A percentile compares a stretch with the other conserved stretches of the same genome.
phyloP scores from a whole-genome alignment of 2,113 vertebrate species.

The Sterrhoptilus dennistouni region DNA sequence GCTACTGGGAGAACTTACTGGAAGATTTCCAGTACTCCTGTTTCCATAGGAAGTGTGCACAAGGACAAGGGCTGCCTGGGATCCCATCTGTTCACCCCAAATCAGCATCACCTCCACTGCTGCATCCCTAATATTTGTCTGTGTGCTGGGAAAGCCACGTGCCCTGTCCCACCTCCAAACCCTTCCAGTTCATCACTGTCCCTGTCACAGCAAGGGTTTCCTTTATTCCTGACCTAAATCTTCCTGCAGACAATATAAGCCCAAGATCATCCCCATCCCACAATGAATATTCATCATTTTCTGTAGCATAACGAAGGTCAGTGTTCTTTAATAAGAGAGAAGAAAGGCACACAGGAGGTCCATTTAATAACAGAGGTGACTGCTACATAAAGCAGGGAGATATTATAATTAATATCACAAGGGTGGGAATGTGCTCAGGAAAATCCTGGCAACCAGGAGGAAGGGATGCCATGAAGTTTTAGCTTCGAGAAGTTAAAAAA shows the following conservation, averaged over 20 bases:
- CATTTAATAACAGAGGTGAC: slow-evolving; percentile 3
- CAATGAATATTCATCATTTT: slow-evolving; percentile 49
- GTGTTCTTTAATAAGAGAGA: neutral
- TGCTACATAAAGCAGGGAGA: neutral
- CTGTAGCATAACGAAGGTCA: neutral
- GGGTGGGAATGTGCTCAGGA: neutral
- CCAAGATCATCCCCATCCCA: neutral
- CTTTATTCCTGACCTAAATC: slow-evolving; percentile 8
- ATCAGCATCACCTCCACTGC: neutral
- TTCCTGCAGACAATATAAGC: neutral
- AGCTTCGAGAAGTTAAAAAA: slow-evolving; percentile 11
- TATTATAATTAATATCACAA: neutral
- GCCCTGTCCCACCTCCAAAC: neutral
- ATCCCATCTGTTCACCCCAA: neutral
- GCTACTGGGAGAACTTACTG: neutral
- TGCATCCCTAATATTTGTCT: neutral
- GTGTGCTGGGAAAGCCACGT: neutral
- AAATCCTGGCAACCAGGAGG: neutral
- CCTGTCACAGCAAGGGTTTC: neutral
- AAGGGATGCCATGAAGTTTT: slow-evolving; percentile 4
- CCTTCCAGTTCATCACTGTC: neutral
- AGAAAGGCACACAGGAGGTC: neutral
- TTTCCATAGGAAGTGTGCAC: neutral
- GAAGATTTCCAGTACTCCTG: neutral
- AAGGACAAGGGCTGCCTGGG: neutral